These are phyloP conservation scores for Alcis repandata DNA, from an alignment of 2,888 invertebrate species.

Conservation along the genomic window DNA sequence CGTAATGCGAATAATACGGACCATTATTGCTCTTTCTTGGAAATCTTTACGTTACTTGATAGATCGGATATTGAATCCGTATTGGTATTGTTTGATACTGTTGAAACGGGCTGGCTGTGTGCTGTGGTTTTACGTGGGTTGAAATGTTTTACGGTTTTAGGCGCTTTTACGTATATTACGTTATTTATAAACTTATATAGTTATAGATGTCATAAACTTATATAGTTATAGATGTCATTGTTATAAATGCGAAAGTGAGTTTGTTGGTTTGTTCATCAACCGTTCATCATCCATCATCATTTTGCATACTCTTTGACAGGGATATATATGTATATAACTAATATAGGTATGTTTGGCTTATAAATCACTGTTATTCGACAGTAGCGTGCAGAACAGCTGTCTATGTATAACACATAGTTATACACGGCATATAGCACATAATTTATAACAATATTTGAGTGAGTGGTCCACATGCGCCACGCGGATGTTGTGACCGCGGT, in stretches of 20 bases:
- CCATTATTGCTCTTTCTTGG: constrained; percentile 2
- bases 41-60: not conserved
- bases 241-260: too few relatives aligned
- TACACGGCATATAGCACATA: constrained; percentile 34
- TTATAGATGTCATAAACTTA: too few relatives aligned
- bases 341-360: too few relatives aligned
- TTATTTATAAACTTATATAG: too few relatives aligned
- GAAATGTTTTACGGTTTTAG: too few relatives aligned
- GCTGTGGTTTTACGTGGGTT: not conserved
- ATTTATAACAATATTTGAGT: constrained; percentile 43
- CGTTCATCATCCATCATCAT: too few relatives aligned
- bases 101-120: not conserved
- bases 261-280: too few relatives aligned
- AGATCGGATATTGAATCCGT: constrained; percentile 1
- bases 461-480: constrained; percentile 44
- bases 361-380: not conserved
- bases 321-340: too few relatives aligned
- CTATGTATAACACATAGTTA: too few relatives aligned
- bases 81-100: not conserved
- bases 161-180: too few relatives aligned
- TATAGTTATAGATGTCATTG: too few relatives aligned
- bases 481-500: constrained; percentile 67
- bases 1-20: constrained; percentile 3
- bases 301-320: too few relatives aligned
- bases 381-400: constrained; percentile 12